A percentile compares a stretch with the other conserved stretches of the same genome.
Conservation (phyloP, 2,797 vertebrate species). For the Coilia nasus region DNA sequence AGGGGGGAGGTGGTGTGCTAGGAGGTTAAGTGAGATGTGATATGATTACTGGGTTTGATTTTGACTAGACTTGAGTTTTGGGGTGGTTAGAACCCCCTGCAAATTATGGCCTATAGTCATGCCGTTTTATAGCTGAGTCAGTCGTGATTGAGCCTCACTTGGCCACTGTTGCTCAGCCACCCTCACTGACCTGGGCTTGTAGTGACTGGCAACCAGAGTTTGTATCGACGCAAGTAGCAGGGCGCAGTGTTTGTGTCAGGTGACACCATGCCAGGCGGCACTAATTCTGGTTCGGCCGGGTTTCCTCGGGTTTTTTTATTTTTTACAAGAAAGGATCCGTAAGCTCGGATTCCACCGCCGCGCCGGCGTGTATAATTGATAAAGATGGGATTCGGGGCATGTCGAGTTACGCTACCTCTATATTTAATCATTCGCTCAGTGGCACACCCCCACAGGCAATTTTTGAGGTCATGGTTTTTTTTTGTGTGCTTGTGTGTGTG, state of each 20-base stretch:
- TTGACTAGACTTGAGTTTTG: too few species aligned
- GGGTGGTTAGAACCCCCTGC: background rate
- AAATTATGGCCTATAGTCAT: background rate
- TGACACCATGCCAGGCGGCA: background rate
- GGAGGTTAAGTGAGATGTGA: too few species aligned
- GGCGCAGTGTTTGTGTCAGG: background rate
- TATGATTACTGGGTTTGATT: too few species aligned
- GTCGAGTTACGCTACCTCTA: conserved; percentile 39
- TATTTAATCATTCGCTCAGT: conserved; percentile 45
- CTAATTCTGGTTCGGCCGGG: background rate
- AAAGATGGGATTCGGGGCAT: conserved; percentile 36
- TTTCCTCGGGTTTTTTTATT: background rate
- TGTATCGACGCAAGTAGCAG: background rate
- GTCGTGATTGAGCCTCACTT: too few species aligned
- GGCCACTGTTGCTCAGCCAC: background rate
- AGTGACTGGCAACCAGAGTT: background rate
- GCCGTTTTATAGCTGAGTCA: background rate
- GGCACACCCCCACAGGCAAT: background rate
- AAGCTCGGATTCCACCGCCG: conserved; percentile 33
- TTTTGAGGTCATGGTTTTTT: conserved; percentile 20
- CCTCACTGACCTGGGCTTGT: background rate
- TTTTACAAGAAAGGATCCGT: conserved; percentile 31
- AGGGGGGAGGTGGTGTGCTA: too few species aligned
- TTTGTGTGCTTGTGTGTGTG: too few species aligned
- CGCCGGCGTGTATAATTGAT: conserved; percentile 46